Base-by-base conservation (phyloP, 2,797 vertebrate species). In the Pygocentrus nattereri region DNA sequence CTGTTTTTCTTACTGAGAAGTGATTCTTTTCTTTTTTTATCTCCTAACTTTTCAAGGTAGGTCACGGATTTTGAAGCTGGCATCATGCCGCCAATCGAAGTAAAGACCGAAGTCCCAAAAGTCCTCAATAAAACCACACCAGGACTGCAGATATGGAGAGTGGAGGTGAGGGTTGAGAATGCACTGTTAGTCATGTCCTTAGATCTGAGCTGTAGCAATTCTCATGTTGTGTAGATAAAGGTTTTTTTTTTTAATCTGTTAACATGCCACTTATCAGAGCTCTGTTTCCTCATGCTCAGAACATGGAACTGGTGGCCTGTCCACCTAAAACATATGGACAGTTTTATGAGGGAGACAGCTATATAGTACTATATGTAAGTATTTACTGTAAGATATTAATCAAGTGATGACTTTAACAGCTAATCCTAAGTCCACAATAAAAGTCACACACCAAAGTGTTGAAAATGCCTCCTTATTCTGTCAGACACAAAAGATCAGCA, bases 71-170 rank as follows among this genome's bases (percentile, higher is more conserved):
- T 41, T 73, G 69, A 84, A 85, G 58, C 62, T 74, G 89, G 68
- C 88, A 81, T 88, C 88, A 97, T 97, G 96, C 87, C 94, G 47
- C 88, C 94, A 74, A 90, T 95, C 82, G 81, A 94, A 77, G 91
- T 95, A 85, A 95, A 85, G 19, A 5, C 85, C 71, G 90, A 94
- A 74, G 89, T 96, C 88, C 91, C 89, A 88, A 91, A 85, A 85
- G 93, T 92, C 0, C 93, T 97, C 87, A 94, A 96, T 88, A 93
- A 92, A 94, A 96, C 94, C 79, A 95, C 91, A 0, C 93, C 96
- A 0, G 96, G 96, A 44, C 70, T 97, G 80, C 95, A 96, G 87
- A 95, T 96, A 95, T 97, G 96, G 96, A 91, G 96, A 89, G 95
- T 97, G 0, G 96, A 97, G 96, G 96, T 96, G 79, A 85, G 92